Base-by-base conservation (phyloP, 2,888 invertebrate species). In the Resseliella maxima region DNA sequence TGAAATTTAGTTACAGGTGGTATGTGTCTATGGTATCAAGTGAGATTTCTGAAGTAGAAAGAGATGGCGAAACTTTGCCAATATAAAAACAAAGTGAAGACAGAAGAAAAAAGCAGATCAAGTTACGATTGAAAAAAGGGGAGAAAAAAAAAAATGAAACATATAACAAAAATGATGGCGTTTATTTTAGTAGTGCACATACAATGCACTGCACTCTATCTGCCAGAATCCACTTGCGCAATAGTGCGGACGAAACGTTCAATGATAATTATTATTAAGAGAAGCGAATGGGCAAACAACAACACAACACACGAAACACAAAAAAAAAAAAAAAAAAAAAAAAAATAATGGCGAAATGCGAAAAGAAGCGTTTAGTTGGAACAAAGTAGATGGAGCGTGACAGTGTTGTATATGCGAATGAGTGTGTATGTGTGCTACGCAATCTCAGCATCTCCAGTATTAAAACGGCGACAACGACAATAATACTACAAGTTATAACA, bases 261-360 rank as follows among this genome's bases (percentile, higher is more conserved):
- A 72, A 72, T 72, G 72, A 72, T 72, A 31, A 72, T 72, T 72
- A 72, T 72, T 72, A 72, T 72, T 72, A 31, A 72, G 72, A 72
- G 72, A 31, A 72, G 35, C 72, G 31, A 72, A 72, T 72, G 5
- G 24, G 59, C 59, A 31, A 59, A 72, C 72, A 72, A 50, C 18
- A 50, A 41, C 41, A 41, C 41, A 12, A 12, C 41, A 50, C 8
- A 50, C 18, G 46, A 8, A 18, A 50, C 46, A 18, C 12, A 18
- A 50, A 50, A 50, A 50, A 15, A 6, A 50, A 72, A 59, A 59
- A 2, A 27, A 59, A 59, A 27, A 50, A 50, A 59, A 24, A 24
- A n/a, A 59, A 59, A 27, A 15, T 59, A 6, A 59, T 50, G 50
- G 21, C 50, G n/a, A n/a, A 10, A 50, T 41, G 50, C 21, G 50